Evolutionary conservation across 2,888 invertebrate genomes (phyloP).

Genomic region (Macrophya annulata): DNA sequence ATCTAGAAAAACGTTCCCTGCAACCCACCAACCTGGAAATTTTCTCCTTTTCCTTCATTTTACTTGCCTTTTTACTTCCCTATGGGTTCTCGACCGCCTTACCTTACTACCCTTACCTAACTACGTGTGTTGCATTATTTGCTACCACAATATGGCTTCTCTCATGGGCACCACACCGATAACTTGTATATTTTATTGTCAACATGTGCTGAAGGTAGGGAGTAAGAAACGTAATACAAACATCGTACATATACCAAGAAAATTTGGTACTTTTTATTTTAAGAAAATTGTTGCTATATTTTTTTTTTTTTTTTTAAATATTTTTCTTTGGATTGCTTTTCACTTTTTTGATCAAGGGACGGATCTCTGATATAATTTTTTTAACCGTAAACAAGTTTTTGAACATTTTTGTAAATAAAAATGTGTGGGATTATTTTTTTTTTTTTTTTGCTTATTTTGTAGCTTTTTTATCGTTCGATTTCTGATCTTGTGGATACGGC

Average conservation of each 20-base stretch:
- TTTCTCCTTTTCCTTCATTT: too few species aligned
- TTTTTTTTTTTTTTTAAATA: too few species aligned
- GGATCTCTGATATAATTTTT: too few species aligned
- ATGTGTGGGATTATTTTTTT: slow-evolving; percentile 3
- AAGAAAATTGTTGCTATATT: too few species aligned
- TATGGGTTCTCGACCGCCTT: background rate
- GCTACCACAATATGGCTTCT: slow-evolving; percentile 36
- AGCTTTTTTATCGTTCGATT: background rate
- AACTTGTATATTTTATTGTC: slow-evolving; percentile 53
- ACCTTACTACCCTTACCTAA: slow-evolving; percentile 36
- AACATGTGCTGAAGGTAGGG: slow-evolving; percentile 2
- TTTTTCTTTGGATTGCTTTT: too few species aligned
- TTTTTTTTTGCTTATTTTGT: background rate
- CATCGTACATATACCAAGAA: too few species aligned
- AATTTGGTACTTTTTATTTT: too few species aligned
- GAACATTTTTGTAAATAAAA: too few species aligned
- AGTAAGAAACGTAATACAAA: background rate
- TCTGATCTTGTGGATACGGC: background rate
- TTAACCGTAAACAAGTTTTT: too few species aligned
- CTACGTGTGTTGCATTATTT: slow-evolving; percentile 49
- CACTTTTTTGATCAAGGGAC: too few species aligned
- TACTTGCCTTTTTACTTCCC: background rate
- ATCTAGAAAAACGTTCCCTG: slow-evolving; percentile 21
- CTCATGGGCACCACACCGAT: slow-evolving; percentile 6
- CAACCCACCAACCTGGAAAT: background rate